Percentiles rank a stretch among this genome's conserved stretches.
These are phyloP conservation scores for Daboia siamensis DNA, from an alignment of 2,113 vertebrate species.

Conservation along the genomic window DNA sequence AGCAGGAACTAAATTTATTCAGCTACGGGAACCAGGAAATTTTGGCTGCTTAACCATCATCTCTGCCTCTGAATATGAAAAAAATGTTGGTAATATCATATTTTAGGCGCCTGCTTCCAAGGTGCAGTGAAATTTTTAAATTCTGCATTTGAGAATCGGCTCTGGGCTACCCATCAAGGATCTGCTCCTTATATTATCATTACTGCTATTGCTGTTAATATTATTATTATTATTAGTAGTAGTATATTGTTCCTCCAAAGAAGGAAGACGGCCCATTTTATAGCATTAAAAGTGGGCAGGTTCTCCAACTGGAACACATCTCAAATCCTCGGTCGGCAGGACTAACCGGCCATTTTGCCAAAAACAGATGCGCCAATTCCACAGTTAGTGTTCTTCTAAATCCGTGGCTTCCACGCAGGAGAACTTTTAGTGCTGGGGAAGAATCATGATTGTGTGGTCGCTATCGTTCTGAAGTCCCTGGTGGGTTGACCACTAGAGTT, in stretches of 20 bases:
- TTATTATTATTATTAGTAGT: neutral
- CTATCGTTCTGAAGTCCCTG: neutral
- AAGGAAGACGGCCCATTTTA: neutral
- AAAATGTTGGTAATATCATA: neutral
- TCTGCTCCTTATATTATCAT: neutral
- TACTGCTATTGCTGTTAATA: neutral
- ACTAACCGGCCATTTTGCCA: neutral
- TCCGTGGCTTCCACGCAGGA: neutral
- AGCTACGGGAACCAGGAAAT: neutral
- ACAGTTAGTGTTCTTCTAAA: neutral
- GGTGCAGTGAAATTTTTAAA: neutral
- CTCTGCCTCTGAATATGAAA: neutral
- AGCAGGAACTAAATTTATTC: neutral
- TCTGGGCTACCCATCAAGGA: neutral
- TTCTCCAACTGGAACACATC: neutral
- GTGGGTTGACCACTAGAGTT: neutral
- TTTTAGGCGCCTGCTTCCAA: neutral
- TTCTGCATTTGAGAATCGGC: neutral
- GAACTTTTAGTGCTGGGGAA: neutral
- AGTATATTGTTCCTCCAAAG: neutral
- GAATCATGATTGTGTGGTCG: neutral
- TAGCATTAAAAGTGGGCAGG: neutral
- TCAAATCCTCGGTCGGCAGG: neutral
- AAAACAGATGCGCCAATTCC: neutral
- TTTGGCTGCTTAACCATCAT: neutral